These are phyloP conservation scores for Sesia bembeciformis DNA, from an alignment of 2,888 invertebrate genomes.

Conservation along the genomic window DNA sequence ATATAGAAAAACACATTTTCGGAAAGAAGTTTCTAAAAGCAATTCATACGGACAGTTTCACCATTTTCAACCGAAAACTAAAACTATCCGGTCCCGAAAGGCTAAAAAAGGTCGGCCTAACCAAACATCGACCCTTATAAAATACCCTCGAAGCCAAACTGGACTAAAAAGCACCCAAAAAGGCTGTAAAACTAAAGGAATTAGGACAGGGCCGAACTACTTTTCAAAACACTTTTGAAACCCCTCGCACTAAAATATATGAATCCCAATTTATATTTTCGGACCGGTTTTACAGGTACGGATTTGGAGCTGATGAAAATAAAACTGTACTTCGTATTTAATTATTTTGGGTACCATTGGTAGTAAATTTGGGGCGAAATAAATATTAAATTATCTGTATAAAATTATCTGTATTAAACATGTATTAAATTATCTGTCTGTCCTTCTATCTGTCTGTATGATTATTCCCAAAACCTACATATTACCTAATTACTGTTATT, in stretches of 20 bases:
- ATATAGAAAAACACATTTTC: no score
- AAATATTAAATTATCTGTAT: no score
- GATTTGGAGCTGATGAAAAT: not conserved
- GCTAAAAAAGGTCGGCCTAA: conserved; percentile 71
- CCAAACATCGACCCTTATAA: conserved; percentile 72
- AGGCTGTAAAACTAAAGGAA: conserved; percentile 74
- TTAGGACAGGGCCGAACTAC: conserved; percentile 64
- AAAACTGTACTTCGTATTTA: not conserved
- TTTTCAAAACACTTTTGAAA: conserved; percentile 68
- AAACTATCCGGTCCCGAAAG: conserved; percentile 55
- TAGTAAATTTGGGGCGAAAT: no score
- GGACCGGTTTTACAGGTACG: conserved; percentile 30
- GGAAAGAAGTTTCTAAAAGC: conserved; percentile 45
- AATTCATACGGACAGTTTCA: conserved; percentile 46
- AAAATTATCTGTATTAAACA: no score
- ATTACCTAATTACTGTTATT: no score
- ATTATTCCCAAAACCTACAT: no score
- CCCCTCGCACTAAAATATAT: conserved; percentile 58
- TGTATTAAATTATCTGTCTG: no score
- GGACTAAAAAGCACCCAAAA: conserved; percentile 66
- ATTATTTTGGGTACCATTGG: no score
- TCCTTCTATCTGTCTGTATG: no score
- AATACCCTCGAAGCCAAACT: conserved; percentile 32
- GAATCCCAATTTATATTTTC: conserved; percentile 72
- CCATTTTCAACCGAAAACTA: conserved; percentile 32